These are phyloP conservation scores for Pseudonaja textilis DNA, from an alignment of 2,113 vertebrate species.

Conservation along the genomic window DNA sequence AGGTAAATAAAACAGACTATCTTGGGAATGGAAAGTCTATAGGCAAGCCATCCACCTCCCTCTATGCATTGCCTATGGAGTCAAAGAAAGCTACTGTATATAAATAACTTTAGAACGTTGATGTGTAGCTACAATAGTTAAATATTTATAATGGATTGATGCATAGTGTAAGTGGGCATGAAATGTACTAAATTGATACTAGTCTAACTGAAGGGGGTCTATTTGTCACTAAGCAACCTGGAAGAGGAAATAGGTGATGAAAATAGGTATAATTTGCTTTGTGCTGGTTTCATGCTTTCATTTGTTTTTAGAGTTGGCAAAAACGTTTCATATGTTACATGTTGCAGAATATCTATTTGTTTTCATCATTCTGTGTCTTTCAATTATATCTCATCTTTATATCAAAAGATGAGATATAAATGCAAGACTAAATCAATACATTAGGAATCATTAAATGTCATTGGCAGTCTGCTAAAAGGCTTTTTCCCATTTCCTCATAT, in stretches of 20 bases:
- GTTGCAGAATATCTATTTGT: neutral
- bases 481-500: neutral
- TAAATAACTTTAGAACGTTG: neutral
- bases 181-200: constrained; percentile 20
- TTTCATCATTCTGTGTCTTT: neutral
- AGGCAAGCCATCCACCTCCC: neutral
- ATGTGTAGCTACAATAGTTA: constrained; percentile 49
- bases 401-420: neutral
- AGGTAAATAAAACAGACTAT: neutral
- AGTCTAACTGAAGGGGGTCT: constrained; percentile 29
- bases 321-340: neutral
- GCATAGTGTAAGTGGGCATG: constrained; percentile 25
- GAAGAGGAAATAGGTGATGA: constrained; percentile 26
- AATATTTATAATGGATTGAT: constrained; percentile 42
- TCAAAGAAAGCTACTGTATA: neutral
- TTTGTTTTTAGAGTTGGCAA: constrained; percentile 8
- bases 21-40: neutral
- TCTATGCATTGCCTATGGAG: neutral
- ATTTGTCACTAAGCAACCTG: constrained; percentile 29
- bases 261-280: constrained; percentile 2
- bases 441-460: neutral
- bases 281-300: constrained; percentile 5
- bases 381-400: neutral
- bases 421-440: neutral
- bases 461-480: neutral